These are phyloP conservation scores for Uropsilus gracilis DNA, from an alignment of 2,113 vertebrate species.

Conservation along the genomic window DNA sequence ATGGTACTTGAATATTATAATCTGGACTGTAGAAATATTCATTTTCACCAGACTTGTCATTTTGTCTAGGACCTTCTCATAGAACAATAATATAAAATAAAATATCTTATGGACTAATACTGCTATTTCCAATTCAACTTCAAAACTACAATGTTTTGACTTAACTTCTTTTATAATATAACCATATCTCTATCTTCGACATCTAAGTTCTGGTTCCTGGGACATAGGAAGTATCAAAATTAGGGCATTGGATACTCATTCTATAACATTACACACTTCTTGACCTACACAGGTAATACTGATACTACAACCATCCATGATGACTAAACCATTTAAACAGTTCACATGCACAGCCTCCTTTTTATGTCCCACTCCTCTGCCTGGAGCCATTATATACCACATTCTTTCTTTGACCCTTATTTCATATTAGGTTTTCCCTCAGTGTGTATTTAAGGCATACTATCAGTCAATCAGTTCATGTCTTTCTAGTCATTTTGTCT, in stretches of 20 bases:
- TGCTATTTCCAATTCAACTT: background rate
- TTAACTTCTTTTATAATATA: background rate
- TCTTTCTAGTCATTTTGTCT: background rate
- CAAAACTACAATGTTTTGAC: background rate
- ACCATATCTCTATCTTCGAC: background rate
- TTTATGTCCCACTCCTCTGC: background rate
- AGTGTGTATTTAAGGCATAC: background rate
- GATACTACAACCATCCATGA: background rate
- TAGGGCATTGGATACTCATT: background rate
- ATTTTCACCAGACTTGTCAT: background rate
- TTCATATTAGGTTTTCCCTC: background rate
- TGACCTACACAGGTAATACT: background rate
- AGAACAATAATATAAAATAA: background rate
- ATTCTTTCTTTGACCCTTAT: background rate
- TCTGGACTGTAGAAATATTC: background rate
- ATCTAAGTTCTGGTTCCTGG: background rate
- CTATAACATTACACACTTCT: background rate
- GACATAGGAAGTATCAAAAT: background rate
- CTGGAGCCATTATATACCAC: background rate
- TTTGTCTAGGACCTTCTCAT: background rate
- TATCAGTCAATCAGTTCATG: background rate
- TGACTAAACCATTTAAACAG: background rate
- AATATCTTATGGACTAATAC: background rate
- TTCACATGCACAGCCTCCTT: background rate
- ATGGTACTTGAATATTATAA: background rate